Base-by-base conservation (phyloP, 30 jellyfish, hydroid and myxozoan species). In the Hydractinia symbiolongicarpus region DNA sequence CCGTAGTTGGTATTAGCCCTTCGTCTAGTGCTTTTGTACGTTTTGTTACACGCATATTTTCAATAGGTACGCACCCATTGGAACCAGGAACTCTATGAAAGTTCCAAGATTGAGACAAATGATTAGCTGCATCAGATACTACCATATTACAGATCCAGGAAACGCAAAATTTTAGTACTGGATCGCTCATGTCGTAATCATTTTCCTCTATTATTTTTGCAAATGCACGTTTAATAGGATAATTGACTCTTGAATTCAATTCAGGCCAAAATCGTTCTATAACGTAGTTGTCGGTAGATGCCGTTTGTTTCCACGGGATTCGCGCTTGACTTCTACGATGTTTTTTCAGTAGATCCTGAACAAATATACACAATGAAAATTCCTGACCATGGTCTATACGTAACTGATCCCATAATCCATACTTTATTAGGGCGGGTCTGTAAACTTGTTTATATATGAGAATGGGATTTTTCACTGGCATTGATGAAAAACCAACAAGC, bases 341-440 rank as follows among this genome's bases (percentile, higher is more conserved):
- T 10, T 10, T 9, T 67, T 67, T 67, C 8, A 67, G 44, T 9
- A 67, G 49, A 9, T 67, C 77, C 77, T 67, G 77, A 67, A 67
- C 77, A 67, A 67, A 67, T 67, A 67, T 9, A 67, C 77, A 67
- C 19, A 67, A 19, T 9, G 8, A 8, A 67, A 67, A 67, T 20
- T 67, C 78, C 21, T 16, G 3, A 67, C 78, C 19, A 21, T 67
- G 78, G 78, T 67, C 78, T 10, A 67, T 49, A 10, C 78, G 1
- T 67, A 67, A 49, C 50, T 67, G 78, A 15, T 67, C 51, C 78
- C 78, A 67, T 21, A 67, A 67, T 10, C 78, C 78, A 67, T 67
- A 67, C 21, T 67, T 15, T 21, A 67, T 11, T 15, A 67, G 4
- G 4, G 78, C 78, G 11, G 78, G 78, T 13, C 78, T 15, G 78